These are phyloP conservation scores for Sebastes paucispinis DNA, from an alignment of 2,797 vertebrate genomes.

Conservation along the genomic window DNA sequence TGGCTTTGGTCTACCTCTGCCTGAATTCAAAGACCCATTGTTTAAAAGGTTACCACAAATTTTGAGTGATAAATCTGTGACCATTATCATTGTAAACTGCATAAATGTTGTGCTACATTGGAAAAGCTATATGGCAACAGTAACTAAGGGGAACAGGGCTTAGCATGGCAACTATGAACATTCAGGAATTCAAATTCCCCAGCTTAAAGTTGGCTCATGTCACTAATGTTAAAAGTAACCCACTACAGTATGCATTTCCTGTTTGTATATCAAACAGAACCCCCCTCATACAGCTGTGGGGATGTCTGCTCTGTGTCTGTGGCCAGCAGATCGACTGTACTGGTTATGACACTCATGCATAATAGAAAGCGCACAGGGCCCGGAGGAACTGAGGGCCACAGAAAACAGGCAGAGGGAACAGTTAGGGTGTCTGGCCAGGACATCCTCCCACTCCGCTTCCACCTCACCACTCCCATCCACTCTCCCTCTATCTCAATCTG, in stretches of 20 bases:
- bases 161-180: neutral
- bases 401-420: constrained; percentile 20
- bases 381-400: constrained; percentile 19
- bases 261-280: constrained; percentile 17
- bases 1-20: neutral
- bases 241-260: neutral
- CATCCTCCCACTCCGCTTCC: constrained; percentile 34
- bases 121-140: constrained; percentile 4
- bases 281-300: constrained; percentile 6
- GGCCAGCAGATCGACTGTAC: constrained; percentile 38
- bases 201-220: neutral
- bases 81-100: neutral
- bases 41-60: neutral
- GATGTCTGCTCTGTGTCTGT: constrained; percentile 25
- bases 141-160: neutral
- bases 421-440: constrained; percentile 44
- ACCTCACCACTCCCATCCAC: constrained; percentile 6
- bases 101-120: neutral
- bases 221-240: neutral
- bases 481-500: constrained; percentile 37
- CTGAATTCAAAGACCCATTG: neutral
- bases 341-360: constrained; percentile 65
- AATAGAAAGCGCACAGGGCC: constrained; percentile 45
- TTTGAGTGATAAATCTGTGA: neutral
- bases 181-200: neutral